Percentiles rank a stretch among this genome's conserved stretches.
Evolutionary conservation across 1,140 invertebrate species (phyloP).

Genomic region (Latrodectus geometricus): DNA sequence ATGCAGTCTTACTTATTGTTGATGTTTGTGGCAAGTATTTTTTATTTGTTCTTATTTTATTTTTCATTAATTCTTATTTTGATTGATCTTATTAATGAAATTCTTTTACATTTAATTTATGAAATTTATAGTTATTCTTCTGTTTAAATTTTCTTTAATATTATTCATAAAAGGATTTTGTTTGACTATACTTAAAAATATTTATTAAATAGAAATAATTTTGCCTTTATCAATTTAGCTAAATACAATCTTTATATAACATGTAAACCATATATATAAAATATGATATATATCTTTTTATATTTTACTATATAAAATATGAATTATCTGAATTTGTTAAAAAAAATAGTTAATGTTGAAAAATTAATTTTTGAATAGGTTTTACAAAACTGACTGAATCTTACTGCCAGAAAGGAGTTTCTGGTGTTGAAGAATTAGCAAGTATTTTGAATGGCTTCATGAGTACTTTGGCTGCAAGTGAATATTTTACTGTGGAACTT

Average conservation of each 20-base stretch:
- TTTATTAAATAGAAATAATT: background rate
- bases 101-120: background rate
- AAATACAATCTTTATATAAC: background rate
- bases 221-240: background rate
- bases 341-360: background rate
- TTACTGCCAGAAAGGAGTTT: slow-evolving; percentile 36
- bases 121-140: background rate
- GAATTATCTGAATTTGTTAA: background rate
- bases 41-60: background rate
- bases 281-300: no score
- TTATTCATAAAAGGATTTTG: background rate
- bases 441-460: slow-evolving; percentile 39
- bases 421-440: slow-evolving; percentile 23
- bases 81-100: background rate
- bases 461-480: slow-evolving; percentile 34
- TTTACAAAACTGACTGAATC: slow-evolving; percentile 28
- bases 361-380: background rate
- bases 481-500: background rate
- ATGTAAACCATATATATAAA: background rate
- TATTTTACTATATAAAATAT: background rate
- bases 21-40: slow-evolving; percentile 31
- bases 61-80: background rate
- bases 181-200: background rate
- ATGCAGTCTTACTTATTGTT: slow-evolving; percentile 20
- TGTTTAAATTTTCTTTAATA: background rate